phyloP scores from a whole-genome alignment of 2,888 invertebrate genomes.

The Prostheceraeus crozeri region DNA sequence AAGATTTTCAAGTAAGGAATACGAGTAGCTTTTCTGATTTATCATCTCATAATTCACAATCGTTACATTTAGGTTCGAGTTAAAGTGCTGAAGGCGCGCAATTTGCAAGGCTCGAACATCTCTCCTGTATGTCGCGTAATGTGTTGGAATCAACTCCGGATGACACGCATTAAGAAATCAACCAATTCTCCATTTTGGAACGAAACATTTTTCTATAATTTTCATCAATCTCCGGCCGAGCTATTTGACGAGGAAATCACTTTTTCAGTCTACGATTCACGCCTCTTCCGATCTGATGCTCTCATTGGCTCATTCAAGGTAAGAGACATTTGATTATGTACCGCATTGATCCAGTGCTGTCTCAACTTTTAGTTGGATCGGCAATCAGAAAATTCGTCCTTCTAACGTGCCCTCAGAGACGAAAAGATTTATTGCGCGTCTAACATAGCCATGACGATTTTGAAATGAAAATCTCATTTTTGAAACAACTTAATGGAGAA shows the following conservation, averaged over 20 bases:
- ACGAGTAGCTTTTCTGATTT: too few species aligned
- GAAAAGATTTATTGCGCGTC: too few species aligned
- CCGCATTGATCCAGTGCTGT: too few species aligned
- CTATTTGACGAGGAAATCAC: constrained; percentile 54
- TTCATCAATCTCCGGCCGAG: constrained; percentile 54
- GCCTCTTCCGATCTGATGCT: constrained; percentile 55
- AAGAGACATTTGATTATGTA: too few species aligned
- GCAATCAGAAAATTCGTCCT: too few species aligned
- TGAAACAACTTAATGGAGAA: too few species aligned
- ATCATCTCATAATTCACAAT: too few species aligned
- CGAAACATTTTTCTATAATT: constrained; percentile 59
- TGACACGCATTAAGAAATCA: constrained; percentile 56
- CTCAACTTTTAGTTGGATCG: too few species aligned
- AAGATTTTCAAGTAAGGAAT: constrained; percentile 52
- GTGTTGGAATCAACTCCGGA: constrained; percentile 52
- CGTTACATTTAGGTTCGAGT: constrained; percentile 53
- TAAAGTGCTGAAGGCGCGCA: constrained; percentile 57
- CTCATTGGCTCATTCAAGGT: constrained; percentile 58
- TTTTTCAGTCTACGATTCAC: constrained; percentile 56
- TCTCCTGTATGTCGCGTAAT: constrained; percentile 56
- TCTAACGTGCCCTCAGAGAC: too few species aligned
- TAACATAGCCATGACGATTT: too few species aligned
- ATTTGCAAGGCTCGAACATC: constrained; percentile 57
- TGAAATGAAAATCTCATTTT: too few species aligned
- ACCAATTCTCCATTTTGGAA: constrained; percentile 58